Percentiles rank a stretch among this genome's conserved stretches.
phyloP scores from a whole-genome alignment of 2,888 invertebrate species.

The Drymonia ruficornis region DNA sequence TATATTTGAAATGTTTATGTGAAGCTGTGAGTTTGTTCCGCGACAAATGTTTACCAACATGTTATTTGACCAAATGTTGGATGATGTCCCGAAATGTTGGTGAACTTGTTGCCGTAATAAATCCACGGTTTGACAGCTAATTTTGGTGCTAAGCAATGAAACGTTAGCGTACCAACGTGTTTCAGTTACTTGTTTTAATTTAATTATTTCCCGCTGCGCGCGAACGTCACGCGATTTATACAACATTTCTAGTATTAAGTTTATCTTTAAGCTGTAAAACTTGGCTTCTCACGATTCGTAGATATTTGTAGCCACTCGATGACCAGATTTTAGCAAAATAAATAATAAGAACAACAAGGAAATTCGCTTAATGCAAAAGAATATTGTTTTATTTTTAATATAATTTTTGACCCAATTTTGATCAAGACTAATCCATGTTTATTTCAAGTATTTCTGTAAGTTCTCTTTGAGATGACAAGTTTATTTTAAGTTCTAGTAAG shows the following conservation, averaged over 20 bases:
- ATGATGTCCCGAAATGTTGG: not conserved
- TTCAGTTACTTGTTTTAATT: conserved; percentile 36
- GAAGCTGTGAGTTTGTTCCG: not conserved
- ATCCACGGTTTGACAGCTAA: conserved; percentile 20
- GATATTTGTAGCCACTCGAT: not conserved
- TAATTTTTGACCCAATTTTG: too few species aligned
- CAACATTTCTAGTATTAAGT: conserved; percentile 23
- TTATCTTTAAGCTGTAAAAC: conserved; percentile 24
- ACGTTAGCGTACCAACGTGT: conserved; percentile 38
- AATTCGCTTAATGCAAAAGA: not conserved
- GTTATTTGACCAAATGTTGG: not conserved
- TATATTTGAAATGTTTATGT: conserved; percentile 1
- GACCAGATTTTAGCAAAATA: not conserved
- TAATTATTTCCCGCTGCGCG: conserved; percentile 26
- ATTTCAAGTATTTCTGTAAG: not conserved
- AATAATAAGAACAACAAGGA: not conserved
- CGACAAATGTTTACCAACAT: not conserved
- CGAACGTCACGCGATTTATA: conserved; percentile 25
- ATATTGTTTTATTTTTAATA: not conserved
- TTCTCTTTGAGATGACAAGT: conserved; percentile 30
- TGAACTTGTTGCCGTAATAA: not conserved
- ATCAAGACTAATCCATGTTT: too few species aligned
- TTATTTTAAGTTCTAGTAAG: conserved; percentile 25
- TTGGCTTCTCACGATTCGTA: conserved; percentile 22
- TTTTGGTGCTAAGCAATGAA: conserved; percentile 57